Percentiles rank a stretch among this genome's conserved stretches.
Evolutionary conservation across 2,888 invertebrate species (phyloP).

Genomic region (Cloeon dipterum): DNA sequence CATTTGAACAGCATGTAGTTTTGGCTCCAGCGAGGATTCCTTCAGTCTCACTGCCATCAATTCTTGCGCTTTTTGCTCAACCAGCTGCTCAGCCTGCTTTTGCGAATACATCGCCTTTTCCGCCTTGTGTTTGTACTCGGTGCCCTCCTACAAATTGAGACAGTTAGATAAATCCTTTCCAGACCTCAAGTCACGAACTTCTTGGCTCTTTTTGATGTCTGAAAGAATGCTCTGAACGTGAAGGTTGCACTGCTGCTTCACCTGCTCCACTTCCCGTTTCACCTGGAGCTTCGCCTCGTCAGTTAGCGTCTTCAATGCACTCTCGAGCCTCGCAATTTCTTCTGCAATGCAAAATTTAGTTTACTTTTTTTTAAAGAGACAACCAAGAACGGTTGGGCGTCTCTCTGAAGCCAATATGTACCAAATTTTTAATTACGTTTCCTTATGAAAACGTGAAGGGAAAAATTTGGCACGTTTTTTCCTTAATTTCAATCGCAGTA

Average conservation of each 20-base stretch:
- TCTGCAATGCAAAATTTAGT: neutral
- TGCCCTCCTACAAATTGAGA: neutral
- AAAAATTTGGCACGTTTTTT: too few relatives aligned
- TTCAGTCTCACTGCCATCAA: neutral
- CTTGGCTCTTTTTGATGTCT: neutral
- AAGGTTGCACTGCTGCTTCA: neutral
- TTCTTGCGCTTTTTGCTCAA: neutral
- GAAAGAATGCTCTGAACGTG: neutral
- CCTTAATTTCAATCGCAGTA: too few relatives aligned
- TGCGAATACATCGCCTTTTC: neutral
- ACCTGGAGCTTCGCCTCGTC: neutral
- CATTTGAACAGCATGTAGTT: neutral
- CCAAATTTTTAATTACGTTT: too few relatives aligned
- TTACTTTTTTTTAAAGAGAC: neutral
- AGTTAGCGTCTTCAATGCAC: neutral
- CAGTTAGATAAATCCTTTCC: neutral
- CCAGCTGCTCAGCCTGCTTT: neutral
- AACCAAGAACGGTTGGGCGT: too few relatives aligned
- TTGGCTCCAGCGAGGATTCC: neutral
- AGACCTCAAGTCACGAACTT: neutral
- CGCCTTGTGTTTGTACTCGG: neutral
- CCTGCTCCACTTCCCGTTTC: conserved; percentile 1
- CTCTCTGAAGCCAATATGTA: too few relatives aligned
- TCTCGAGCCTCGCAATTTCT: neutral
- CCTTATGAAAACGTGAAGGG: too few relatives aligned